Conservation (phyloP, 2,888 invertebrate species). For the Anorthoa munda region DNA sequence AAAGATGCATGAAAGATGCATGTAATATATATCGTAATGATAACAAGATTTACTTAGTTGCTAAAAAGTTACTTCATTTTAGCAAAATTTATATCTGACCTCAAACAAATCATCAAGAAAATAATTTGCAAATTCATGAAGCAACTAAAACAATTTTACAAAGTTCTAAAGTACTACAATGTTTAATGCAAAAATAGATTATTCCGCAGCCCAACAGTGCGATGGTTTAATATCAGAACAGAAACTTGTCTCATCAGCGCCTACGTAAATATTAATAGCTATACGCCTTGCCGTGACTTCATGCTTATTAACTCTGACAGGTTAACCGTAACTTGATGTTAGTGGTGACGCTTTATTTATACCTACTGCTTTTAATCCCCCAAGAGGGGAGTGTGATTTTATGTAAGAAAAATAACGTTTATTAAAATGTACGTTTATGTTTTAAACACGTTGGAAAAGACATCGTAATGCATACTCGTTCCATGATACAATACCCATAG, state of each 20-base stretch:
- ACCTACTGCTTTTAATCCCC: background rate
- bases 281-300: conserved; percentile 22
- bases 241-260: conserved; percentile 58
- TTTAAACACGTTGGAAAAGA: background rate
- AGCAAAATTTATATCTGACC: background rate
- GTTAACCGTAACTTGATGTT: conserved; percentile 43
- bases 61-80: too few relatives aligned
- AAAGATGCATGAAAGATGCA: too few relatives aligned
- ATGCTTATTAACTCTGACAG: conserved; percentile 47
- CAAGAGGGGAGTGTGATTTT: background rate
- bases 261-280: conserved; percentile 60
- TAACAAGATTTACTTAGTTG: too few relatives aligned
- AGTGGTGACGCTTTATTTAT: conserved; percentile 20
- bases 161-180: conserved; percentile 27
- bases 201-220: conserved; percentile 11
- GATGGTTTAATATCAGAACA: conserved; percentile 46
- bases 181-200: conserved; percentile 39
- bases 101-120: too few relatives aligned
- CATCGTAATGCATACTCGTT: background rate
- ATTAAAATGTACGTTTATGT: too few relatives aligned
- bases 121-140: background rate
- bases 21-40: too few relatives aligned
- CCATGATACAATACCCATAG: too few relatives aligned
- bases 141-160: conserved; percentile 12
- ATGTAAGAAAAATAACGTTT: background rate